Evolutionary conservation across 2,797 vertebrate genomes (phyloP).

Genomic region (Danio tinwini): DNA sequence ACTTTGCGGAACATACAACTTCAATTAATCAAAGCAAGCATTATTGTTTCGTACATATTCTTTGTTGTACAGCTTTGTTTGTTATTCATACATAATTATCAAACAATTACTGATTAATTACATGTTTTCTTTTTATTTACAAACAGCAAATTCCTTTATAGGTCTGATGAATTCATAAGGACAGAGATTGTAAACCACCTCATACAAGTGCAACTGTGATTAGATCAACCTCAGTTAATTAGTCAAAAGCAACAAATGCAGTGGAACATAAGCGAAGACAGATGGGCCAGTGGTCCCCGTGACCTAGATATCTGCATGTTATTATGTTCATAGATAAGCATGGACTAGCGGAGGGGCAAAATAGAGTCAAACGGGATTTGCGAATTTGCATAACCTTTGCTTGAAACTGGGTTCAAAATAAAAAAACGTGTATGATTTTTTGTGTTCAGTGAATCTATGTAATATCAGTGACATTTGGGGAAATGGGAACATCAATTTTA

Average conservation of each 20-base stretch:
- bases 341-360: slow-evolving; percentile 42
- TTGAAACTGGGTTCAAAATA: neutral
- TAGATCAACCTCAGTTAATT: slow-evolving; percentile 57
- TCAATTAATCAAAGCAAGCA: neutral
- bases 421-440: neutral
- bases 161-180: neutral
- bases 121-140: neutral
- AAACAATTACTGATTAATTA: neutral
- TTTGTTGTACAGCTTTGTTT: neutral
- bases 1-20: neutral
- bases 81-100: neutral
- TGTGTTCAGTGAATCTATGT: neutral
- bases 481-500: neutral
- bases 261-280: slow-evolving; percentile 61
- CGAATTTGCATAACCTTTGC: slow-evolving; percentile 19
- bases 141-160: neutral
- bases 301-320: slow-evolving; percentile 58
- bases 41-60: slow-evolving; percentile 6
- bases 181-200: neutral
- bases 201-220: slow-evolving; percentile 29
- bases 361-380: slow-evolving; percentile 4
- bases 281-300: slow-evolving; percentile 59
- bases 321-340: slow-evolving; percentile 62
- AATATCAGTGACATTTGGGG: neutral
- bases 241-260: slow-evolving; percentile 55